Conservation (phyloP, 2,113 vertebrate genomes). For the Morone saxatilis region DNA sequence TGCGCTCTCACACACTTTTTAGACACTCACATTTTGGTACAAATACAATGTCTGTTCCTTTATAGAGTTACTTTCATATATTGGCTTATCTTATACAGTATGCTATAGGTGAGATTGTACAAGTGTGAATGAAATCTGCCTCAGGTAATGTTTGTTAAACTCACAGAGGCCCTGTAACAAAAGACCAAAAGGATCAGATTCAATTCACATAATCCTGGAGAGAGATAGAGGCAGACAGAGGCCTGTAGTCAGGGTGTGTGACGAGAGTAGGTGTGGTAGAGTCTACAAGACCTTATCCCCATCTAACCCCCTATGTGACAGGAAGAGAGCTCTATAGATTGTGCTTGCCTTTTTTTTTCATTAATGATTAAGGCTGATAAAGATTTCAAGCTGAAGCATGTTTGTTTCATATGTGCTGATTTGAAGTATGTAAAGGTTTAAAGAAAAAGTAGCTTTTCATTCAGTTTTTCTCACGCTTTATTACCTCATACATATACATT, state of each 20-base stretch:
- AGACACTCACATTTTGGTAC: background rate
- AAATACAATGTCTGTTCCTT: background rate
- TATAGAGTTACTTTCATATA: background rate
- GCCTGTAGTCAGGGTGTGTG: slow-evolving; percentile 55
- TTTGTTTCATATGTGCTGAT: background rate
- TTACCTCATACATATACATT: background rate
- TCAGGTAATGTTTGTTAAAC: slow-evolving; percentile 77
- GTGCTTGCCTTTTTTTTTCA: background rate
- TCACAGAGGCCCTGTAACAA: slow-evolving; percentile 73
- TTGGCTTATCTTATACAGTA: slow-evolving; percentile 12
- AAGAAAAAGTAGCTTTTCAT: background rate
- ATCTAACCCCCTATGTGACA: slow-evolving; percentile 67
- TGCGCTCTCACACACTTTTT: slow-evolving; percentile 39
- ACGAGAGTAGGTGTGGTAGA: slow-evolving; percentile 57
- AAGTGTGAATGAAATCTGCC: slow-evolving; percentile 74
- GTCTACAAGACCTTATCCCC: slow-evolving; percentile 71
- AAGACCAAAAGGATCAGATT: slow-evolving; percentile 78
- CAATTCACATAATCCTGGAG: slow-evolving; percentile 75
- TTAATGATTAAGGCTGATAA: slow-evolving; percentile 33
- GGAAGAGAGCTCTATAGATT: slow-evolving; percentile 39
- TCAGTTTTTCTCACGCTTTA: background rate
- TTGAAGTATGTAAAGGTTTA: no score
- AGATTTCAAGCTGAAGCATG: background rate
- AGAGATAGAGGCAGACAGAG: slow-evolving; percentile 48
- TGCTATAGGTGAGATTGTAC: slow-evolving; percentile 48